Conservation (phyloP, 92 coral and sea anemone species). For the Epizoanthus fatuus region DNA sequence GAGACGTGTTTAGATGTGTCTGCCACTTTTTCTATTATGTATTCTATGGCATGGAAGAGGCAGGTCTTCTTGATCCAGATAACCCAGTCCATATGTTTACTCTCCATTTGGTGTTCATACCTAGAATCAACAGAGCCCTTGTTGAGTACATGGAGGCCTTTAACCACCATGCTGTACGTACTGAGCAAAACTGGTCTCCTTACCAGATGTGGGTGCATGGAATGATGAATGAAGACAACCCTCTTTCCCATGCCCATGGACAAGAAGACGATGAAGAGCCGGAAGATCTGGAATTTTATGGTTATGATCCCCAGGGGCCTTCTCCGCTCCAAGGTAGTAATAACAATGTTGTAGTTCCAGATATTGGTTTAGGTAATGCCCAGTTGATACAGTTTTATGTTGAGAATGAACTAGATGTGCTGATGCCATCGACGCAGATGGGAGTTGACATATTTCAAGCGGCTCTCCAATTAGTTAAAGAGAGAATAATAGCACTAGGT, state of each 20-base stretch:
- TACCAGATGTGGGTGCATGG: slow-evolving; percentile 41
- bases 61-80: slow-evolving; percentile 23
- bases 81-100: slow-evolving; percentile 34
- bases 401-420: no score
- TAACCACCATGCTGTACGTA: slow-evolving; percentile 39
- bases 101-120: slow-evolving; percentile 36
- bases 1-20: slow-evolving; percentile 40
- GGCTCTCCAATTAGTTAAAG: no score
- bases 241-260: slow-evolving; percentile 8
- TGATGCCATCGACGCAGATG: no score
- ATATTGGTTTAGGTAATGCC: not conserved
- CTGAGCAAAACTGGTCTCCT: slow-evolving; percentile 43
- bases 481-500: no score
- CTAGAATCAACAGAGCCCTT: slow-evolving; percentile 36
- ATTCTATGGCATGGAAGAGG: slow-evolving; percentile 40
- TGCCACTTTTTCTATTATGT: slow-evolving; percentile 27
- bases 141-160: slow-evolving; percentile 34
- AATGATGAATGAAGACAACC: slow-evolving; percentile 19
- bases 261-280: slow-evolving; percentile 26
- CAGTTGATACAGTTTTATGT: not conserved
- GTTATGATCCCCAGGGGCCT: slow-evolving; percentile 26
- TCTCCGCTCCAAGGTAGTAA: not conserved
- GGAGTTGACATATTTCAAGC: no score
- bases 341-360: slow-evolving; percentile 26
- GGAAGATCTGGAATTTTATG: slow-evolving; percentile 22